Conservation (phyloP, 2,888 invertebrate genomes). For the Baccha elongata region DNA sequence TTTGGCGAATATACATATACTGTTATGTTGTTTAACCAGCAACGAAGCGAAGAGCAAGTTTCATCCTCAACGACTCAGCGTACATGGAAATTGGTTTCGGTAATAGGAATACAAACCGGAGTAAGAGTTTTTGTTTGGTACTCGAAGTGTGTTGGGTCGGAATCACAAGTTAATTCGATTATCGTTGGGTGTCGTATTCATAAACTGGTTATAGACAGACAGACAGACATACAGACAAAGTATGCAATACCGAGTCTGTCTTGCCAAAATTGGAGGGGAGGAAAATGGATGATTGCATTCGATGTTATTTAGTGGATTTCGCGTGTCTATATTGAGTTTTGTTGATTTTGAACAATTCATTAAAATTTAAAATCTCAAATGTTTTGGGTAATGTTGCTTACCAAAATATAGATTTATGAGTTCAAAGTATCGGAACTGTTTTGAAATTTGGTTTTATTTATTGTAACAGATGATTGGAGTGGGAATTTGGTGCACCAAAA, state of each 20-base stretch:
- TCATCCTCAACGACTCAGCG: neutral
- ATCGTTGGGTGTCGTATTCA: slow-evolving; percentile 51
- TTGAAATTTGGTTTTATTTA: slow-evolving; percentile 13
- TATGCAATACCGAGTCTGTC: slow-evolving; percentile 12
- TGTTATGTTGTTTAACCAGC: slow-evolving; percentile 30
- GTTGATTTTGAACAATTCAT: slow-evolving; percentile 23
- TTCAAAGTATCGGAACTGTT: slow-evolving; percentile 22
- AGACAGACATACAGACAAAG: neutral
- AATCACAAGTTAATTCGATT: slow-evolving; percentile 67
- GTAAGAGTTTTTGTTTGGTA: slow-evolving; percentile 22
- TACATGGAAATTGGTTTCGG: slow-evolving; percentile 29
- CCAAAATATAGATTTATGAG: neutral
- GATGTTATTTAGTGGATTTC: neutral
- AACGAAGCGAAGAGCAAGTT: slow-evolving; percentile 31
- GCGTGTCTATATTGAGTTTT: neutral
- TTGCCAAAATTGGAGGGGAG: neutral
- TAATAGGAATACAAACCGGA: slow-evolving; percentile 19
- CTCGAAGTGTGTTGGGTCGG: slow-evolving; percentile 47
- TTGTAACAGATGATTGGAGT: neutral
- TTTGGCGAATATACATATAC: slow-evolving; percentile 5
- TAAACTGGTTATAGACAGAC: slow-evolving; percentile 48
- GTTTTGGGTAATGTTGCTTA: slow-evolving; percentile 19
- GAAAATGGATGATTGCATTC: slow-evolving; percentile 14
- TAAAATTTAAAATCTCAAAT: slow-evolving; percentile 38
- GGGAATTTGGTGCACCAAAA: slow-evolving; percentile 13